Base-by-base conservation (phyloP, 2,797 vertebrate genomes). In the Chelonia mydas region DNA sequence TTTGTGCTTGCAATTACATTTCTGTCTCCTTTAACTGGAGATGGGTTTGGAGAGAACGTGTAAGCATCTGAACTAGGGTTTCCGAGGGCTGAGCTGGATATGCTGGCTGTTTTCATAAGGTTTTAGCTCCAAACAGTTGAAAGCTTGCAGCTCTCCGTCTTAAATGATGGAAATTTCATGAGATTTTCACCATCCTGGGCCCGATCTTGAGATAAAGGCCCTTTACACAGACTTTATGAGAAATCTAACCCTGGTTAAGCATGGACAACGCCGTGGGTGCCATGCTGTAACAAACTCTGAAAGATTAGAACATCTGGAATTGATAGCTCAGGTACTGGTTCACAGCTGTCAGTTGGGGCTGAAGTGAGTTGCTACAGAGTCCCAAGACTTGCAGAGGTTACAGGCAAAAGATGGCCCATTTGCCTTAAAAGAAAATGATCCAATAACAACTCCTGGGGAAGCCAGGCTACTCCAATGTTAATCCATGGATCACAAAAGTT, bases 201-300 rank as follows among this genome's bases (percentile, higher is more conserved):
- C 41, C 47, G 13, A 76, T 6, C 74, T 47, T 25, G 12, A 76
- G 74, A 76, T 7, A 28, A 47, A 45, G 27, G 1, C 72, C 72
- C n/a, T 45, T 76, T 45, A 7, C 25, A 49, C 12, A 76, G 74
- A 15, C 45, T 11, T 4, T 8, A 2, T 37, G 55, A 49, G 78
- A 33, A 72, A 10, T 76, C 41, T 76, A 45, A 86, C 3, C 50
- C 89, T 47, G 37, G 41, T 9, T 72, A 59, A 10, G 2, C 33
- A 2, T 0, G 0, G 45, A 1, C 21, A 54, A 47, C 1, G 2
- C 65, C 1, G 0, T 54, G 2, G 28, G 10, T 12, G 45, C 61
- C 21, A 41, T 45, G 33, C 47, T 17, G 83, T 31, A 81, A 11
- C 3, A 11, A 68, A 47, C 2, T 28, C 55, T 27, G 47, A 47